phyloP scores from a whole-genome alignment of 2,797 vertebrate genomes.

The Pelodytes ibericus region DNA sequence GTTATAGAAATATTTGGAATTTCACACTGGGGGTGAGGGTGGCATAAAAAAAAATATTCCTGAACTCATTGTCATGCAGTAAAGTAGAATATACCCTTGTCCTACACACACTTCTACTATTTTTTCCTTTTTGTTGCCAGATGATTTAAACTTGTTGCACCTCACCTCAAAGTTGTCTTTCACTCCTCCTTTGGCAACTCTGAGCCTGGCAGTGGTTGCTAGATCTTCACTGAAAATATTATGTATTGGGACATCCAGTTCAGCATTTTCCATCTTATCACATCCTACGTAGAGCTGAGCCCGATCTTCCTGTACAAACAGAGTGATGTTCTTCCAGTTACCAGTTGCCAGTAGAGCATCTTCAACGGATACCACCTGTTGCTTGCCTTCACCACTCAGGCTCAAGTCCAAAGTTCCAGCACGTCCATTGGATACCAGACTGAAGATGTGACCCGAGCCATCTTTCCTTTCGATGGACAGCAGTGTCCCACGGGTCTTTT shows the following conservation, averaged over 20 bases:
- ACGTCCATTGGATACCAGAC: conserved; percentile 91
- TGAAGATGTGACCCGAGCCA: conserved; percentile 86
- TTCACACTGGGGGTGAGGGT: too few species aligned
- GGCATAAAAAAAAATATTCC: too few species aligned
- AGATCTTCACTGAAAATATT: conserved; percentile 84
- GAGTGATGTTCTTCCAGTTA: conserved; percentile 94
- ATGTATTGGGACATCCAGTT: conserved; percentile 89
- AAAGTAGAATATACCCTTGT: too few species aligned
- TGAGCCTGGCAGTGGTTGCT: conserved; percentile 80
- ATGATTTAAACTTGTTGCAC: background rate
- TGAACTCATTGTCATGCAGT: too few species aligned
- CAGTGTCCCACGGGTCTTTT: conserved; percentile 85
- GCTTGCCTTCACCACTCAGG: conserved; percentile 79
- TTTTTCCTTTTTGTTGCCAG: too few species aligned
- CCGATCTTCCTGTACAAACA: conserved; percentile 92
- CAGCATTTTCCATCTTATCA: conserved; percentile 87
- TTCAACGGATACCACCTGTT: conserved; percentile 88
- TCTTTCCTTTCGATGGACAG: conserved; percentile 87
- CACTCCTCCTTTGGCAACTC: conserved; percentile 87
- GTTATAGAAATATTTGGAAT: too few species aligned
- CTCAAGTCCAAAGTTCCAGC: conserved; percentile 91
- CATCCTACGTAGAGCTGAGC: conserved; percentile 93
- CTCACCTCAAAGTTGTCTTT: conserved; percentile 92
- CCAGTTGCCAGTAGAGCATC: conserved; percentile 86
- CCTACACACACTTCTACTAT: too few species aligned